A percentile compares a stretch with the other conserved stretches of the same genome.
phyloP scores from a whole-genome alignment of 2,113 vertebrate species.

The Caranx ignobilis region DNA sequence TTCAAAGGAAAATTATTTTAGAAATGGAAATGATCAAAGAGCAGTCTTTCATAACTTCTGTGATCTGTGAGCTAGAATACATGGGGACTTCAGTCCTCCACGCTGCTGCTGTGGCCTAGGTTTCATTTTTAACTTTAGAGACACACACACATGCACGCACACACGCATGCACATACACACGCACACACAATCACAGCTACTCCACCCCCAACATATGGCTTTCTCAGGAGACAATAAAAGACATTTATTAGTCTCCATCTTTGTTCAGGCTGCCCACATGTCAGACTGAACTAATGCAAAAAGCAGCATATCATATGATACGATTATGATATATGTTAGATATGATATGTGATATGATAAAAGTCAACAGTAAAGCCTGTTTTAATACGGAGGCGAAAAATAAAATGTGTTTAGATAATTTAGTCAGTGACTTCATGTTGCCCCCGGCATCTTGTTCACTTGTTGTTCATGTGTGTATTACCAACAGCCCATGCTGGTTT shows the following conservation, averaged over 20 bases:
- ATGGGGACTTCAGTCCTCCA: constrained; percentile 60
- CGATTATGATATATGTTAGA: not conserved
- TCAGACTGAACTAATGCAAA: constrained; percentile 30
- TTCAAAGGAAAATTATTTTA: constrained; percentile 78
- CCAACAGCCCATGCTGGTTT: constrained; percentile 46
- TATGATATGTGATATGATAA: not conserved
- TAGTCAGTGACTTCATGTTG: constrained; percentile 44
- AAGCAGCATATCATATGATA: not conserved
- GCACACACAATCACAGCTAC: not conserved
- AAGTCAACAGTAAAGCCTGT: constrained; percentile 10
- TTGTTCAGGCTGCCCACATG: constrained; percentile 10
- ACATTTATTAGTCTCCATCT: constrained; percentile 44
- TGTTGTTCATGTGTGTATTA: constrained; percentile 40
- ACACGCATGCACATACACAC: not conserved
- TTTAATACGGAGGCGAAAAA: constrained; percentile 50
- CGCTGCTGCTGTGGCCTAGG: constrained; percentile 32
- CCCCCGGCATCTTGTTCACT: constrained; percentile 59
- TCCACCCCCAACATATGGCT: constrained; percentile 56
- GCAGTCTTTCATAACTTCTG: constrained; percentile 67
- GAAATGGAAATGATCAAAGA: constrained; percentile 76
- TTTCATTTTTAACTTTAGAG: constrained; percentile 55
- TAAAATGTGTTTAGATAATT: constrained; percentile 60
- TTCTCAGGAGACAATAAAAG: constrained; percentile 52
- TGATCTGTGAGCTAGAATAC: constrained; percentile 67
- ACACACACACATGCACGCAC: no score